Evolutionary conservation across 2,888 invertebrate species (phyloP).

Genomic region (Apantesis nais): DNA sequence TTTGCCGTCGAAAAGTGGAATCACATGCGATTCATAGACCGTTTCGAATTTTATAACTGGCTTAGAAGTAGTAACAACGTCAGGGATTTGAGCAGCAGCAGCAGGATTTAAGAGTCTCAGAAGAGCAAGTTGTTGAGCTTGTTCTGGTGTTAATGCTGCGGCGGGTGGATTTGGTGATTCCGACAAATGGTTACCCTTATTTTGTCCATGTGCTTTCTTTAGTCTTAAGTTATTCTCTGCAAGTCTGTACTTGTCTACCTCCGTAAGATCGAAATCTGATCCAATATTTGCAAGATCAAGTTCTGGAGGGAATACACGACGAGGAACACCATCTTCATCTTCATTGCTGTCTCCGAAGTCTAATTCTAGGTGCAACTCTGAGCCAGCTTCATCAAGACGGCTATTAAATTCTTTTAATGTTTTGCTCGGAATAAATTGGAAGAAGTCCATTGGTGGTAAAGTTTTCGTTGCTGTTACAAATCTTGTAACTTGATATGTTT

Average conservation of each 20-base stretch:
- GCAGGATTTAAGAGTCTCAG: conserved; percentile 89
- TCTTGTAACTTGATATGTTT: conserved; percentile 94
- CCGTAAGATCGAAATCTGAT: conserved; percentile 89
- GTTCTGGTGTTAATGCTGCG: conserved; percentile 88
- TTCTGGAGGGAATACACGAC: conserved; percentile 87
- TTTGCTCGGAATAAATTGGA: conserved; percentile 94
- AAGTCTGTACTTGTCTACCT: conserved; percentile 87
- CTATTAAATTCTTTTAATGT: conserved; percentile 95
- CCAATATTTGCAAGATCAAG: conserved; percentile 90
- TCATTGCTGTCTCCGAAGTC: conserved; percentile 94
- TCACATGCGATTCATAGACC: conserved; percentile 92
- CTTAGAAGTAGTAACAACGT: conserved; percentile 91
- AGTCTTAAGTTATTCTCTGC: conserved; percentile 83
- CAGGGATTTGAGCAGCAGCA: conserved; percentile 88
- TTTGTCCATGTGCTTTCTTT: conserved; percentile 79
- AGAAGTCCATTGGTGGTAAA: conserved; percentile 93
- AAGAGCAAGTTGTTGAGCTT: conserved; percentile 91
- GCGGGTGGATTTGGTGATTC: conserved; percentile 79
- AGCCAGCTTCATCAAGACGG: conserved; percentile 94
- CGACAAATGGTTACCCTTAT: conserved; percentile 79
- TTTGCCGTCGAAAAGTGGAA: conserved; percentile 91
- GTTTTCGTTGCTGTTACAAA: conserved; percentile 96
- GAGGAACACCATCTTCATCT: conserved; percentile 80
- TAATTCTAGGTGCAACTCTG: conserved; percentile 93
- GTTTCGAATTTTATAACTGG: conserved; percentile 92